These are phyloP conservation scores for Metopolophium dirhodum DNA, from an alignment of 1,140 invertebrate genomes.

Conservation along the genomic window DNA sequence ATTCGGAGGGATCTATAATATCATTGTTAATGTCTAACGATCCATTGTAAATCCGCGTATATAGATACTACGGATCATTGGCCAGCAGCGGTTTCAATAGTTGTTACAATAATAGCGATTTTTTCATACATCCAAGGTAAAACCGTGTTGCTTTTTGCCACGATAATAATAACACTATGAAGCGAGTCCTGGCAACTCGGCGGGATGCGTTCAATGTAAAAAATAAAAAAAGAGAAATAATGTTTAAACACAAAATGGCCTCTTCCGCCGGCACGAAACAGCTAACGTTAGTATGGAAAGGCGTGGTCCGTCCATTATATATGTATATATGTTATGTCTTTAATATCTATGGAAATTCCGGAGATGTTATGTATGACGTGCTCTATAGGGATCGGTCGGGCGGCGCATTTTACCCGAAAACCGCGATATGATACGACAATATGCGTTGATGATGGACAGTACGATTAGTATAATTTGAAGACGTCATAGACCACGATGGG, in stretches of 20 bases:
- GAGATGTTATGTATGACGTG: not conserved
- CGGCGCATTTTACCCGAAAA: not conserved
- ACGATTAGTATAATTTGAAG: not conserved
- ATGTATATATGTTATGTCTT: not conserved
- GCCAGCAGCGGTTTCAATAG: not conserved
- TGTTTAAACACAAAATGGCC: not conserved
- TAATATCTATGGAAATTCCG: slow-evolving; percentile 5
- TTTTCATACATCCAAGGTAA: not conserved
- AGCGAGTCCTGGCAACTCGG: not conserved
- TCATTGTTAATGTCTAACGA: no score
- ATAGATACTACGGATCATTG: not conserved
- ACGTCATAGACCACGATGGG: not conserved
- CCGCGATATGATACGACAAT: not conserved
- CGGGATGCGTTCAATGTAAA: not conserved
- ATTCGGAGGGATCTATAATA: no score
- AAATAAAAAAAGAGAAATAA: not conserved
- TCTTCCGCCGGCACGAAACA: not conserved
- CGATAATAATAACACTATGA: not conserved
- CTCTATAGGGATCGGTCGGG: not conserved
- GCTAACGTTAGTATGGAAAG: not conserved
- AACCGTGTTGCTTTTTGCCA: not conserved
- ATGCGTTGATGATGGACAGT: not conserved
- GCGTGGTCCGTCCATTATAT: not conserved
- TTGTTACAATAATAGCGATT: not conserved
- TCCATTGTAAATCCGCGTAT: no score